A percentile compares a stretch with the other conserved stretches of the same genome.
These are phyloP conservation scores for Brachynemurus nebulosus DNA, from an alignment of 2,888 invertebrate genomes.

Conservation along the genomic window DNA sequence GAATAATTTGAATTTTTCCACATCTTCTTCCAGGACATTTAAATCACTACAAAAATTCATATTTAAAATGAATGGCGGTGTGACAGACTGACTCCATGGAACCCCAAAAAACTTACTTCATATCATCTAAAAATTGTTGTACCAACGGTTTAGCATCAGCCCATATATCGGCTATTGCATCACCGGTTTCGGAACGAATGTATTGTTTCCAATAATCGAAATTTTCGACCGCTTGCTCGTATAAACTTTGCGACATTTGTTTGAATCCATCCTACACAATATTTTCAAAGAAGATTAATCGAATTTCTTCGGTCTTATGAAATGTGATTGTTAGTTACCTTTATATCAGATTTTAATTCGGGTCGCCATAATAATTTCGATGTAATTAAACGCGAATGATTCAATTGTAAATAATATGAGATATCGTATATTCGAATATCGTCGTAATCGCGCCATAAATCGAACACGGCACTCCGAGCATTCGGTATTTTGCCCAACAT, in stretches of 20 bases:
- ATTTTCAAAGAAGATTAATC: not conserved
- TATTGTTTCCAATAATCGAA: slow-evolving; percentile 52
- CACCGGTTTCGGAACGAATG: slow-evolving; percentile 52
- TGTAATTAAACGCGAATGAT: slow-evolving; percentile 69
- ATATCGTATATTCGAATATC: slow-evolving; percentile 65
- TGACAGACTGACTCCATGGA: too few relatives aligned
- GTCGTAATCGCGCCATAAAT: slow-evolving; percentile 72
- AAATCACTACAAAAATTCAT: slow-evolving; percentile 36
- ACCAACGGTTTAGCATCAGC: slow-evolving; percentile 57
- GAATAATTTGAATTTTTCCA: slow-evolving; percentile 53
- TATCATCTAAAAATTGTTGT: slow-evolving; percentile 54
- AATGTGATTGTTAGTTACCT: slow-evolving; percentile 34
- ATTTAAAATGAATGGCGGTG: too few relatives aligned
- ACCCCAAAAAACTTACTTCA: slow-evolving; percentile 33
- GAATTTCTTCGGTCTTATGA: too few relatives aligned
- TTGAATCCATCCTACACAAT: slow-evolving; percentile 31
- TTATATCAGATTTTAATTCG: slow-evolving; percentile 47
- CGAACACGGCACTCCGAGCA: slow-evolving; percentile 56
- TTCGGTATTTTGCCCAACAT: slow-evolving; percentile 66
- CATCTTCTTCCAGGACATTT: slow-evolving; percentile 56
- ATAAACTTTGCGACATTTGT: slow-evolving; percentile 31
- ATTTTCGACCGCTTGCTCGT: slow-evolving; percentile 35
- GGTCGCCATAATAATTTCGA: slow-evolving; percentile 72
- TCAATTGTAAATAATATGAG: slow-evolving; percentile 63
- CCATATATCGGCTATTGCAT: slow-evolving; percentile 58